Base-by-base conservation (phyloP, 1,140 invertebrate species). In the Mesaphorura yosii region DNA sequence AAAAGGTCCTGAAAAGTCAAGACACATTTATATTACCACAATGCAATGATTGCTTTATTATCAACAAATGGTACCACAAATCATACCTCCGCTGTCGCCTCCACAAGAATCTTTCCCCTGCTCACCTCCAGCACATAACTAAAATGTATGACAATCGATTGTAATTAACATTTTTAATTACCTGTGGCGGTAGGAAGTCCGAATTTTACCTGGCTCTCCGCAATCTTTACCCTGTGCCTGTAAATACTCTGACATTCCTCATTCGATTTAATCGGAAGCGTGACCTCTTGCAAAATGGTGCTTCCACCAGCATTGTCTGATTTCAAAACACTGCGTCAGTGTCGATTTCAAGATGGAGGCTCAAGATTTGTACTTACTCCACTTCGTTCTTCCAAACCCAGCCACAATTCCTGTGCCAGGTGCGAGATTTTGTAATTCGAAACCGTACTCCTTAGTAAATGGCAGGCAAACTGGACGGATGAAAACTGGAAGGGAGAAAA, bases 1-100 rank as follows among this genome's bases (percentile, higher is more conserved):
- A 2, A 55, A 23, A 38, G 53, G 53, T 5, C 60, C 84, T 3
- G 84, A 84, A 1, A 82, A 85, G 59, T 51, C 37, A 42, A 19
- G 17, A 12, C 22, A 22, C 25, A 17, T 10, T 34, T 5, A 48
- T 34, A 26, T 19, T 34, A 48, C 31, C 17, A 34, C 12, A 48
- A 44, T 14, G 41, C 22, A 4, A 7, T 7, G 22, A 12, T 17
- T 40, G 7, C 10, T 15, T n/a, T 22, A 51, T 23, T 31, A 40
- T 23, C 38, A 12, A 12, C 6, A 49, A 40, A 12, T 12, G 49
- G 20, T 47, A 28, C 23, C n/a, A 47, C 29, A 47, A 25, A 27
- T 26, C 29, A 26, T 23, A 26, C 17, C n/a, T 40, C 15, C 19
- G 15, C 23, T 31, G 14, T 53, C 46, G 19, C 60, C 53, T 0